phyloP scores from a whole-genome alignment of 1,140 invertebrate species.

The Melitaea cinxia region DNA sequence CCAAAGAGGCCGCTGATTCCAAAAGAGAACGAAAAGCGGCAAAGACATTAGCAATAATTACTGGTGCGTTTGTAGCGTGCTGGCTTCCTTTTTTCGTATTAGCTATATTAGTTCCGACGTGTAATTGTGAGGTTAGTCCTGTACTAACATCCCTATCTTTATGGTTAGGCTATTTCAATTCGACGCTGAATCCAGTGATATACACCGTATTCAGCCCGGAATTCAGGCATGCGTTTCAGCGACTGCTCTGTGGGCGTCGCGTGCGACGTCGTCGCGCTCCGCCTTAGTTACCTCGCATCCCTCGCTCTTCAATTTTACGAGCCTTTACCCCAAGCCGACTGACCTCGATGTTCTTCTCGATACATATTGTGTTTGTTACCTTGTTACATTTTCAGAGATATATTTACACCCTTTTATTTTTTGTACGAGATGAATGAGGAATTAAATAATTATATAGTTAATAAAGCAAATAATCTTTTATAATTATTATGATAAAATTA shows the following conservation, averaged over 20 bases:
- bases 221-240: constrained; percentile 93
- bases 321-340: constrained; percentile 59
- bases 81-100: constrained; percentile 96
- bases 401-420: constrained; percentile 81
- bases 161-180: constrained; percentile 94
- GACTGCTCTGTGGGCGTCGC: constrained; percentile 87
- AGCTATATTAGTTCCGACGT: constrained; percentile 91
- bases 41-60: constrained; percentile 95
- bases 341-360: constrained; percentile 64
- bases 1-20: constrained; percentile 87
- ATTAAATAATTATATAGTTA: constrained; percentile 65
- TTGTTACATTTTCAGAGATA: constrained; percentile 82
- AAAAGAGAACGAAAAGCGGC: constrained; percentile 95
- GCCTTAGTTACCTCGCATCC: constrained; percentile 45
- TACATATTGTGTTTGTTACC: constrained; percentile 73
- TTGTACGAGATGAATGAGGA: constrained; percentile 75
- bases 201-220: constrained; percentile 95
- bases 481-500: constrained; percentile 22
- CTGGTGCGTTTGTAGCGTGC: constrained; percentile 93
- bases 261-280: constrained; percentile 77
- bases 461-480: constrained; percentile 30
- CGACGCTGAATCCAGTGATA: constrained; percentile 93
- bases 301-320: constrained; percentile 14
- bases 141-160: constrained; percentile 87
- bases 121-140: constrained; percentile 82